These are phyloP conservation scores for Chloebia gouldiae DNA, from an alignment of 2,113 vertebrate genomes.

Conservation along the genomic window DNA sequence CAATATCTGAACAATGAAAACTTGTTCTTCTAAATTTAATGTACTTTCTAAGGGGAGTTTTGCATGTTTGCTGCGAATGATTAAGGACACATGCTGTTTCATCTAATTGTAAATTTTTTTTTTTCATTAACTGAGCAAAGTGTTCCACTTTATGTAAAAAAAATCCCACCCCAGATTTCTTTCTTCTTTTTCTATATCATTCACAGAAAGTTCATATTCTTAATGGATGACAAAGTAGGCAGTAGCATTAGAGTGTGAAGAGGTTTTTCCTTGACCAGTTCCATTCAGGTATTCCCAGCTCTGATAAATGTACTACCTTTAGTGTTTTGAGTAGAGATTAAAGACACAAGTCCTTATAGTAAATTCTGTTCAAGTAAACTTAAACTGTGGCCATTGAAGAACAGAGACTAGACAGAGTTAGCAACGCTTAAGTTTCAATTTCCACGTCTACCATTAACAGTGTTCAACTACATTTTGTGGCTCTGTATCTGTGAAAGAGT, in stretches of 20 bases:
- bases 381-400: background rate
- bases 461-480: background rate
- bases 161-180: background rate
- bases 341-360: background rate
- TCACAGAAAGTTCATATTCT: background rate
- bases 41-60: background rate
- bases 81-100: background rate
- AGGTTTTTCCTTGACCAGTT: background rate
- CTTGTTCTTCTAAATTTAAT: background rate
- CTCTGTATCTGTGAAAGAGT: background rate
- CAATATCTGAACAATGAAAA: background rate
- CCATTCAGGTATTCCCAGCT: background rate
- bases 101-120: background rate
- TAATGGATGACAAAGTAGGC: background rate
- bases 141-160: background rate
- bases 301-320: constrained; percentile 5
- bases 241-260: background rate
- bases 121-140: background rate
- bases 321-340: background rate
- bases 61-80: background rate
- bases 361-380: constrained; percentile 23
- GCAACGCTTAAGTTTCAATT: background rate
- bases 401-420: background rate
- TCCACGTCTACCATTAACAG: background rate
- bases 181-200: background rate